A percentile compares a stretch with the other conserved stretches of the same genome.
Conservation (phyloP, 1,140 invertebrate genomes). For the Megalopta genalis region DNA sequence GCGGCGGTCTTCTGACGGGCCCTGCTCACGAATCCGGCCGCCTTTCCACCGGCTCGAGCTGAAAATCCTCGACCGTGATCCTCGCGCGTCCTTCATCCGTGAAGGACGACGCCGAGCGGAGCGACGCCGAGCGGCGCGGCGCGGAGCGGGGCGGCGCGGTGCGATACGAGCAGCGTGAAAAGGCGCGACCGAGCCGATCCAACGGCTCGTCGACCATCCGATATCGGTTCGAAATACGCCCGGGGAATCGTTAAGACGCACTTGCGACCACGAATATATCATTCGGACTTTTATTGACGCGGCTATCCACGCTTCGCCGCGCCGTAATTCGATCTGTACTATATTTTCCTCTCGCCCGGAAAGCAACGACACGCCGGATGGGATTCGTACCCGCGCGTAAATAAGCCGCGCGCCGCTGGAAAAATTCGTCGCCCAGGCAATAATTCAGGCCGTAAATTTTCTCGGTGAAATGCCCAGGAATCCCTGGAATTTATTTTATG, state of each 20-base stretch:
- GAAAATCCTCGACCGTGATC: slow-evolving; percentile 56
- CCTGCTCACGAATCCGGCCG: slow-evolving; percentile 45
- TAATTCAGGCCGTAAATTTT: slow-evolving; percentile 23
- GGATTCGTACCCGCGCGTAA: not conserved
- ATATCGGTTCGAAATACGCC: slow-evolving; percentile 14
- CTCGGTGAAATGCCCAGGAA: slow-evolving; percentile 2
- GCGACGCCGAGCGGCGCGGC: not conserved
- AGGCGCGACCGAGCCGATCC: too few species aligned
- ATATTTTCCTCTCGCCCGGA: slow-evolving; percentile 19
- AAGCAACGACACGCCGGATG: not conserved
- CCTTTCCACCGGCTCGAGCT: slow-evolving; percentile 18
- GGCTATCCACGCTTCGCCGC: not conserved
- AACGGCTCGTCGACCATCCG: not conserved
- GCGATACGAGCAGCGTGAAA: too few species aligned
- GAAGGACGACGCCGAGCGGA: slow-evolving; percentile 29
- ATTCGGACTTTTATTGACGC: slow-evolving; percentile 39
- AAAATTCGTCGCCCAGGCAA: slow-evolving; percentile 17
- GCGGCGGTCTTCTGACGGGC: slow-evolving; percentile 40
- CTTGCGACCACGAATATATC: slow-evolving; percentile 31
- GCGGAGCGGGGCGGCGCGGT: too few species aligned
- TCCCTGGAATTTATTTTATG: slow-evolving; percentile 25
- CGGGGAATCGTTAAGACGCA: slow-evolving; percentile 36
- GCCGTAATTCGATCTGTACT: slow-evolving; percentile 17
- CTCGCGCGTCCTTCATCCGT: slow-evolving; percentile 30
- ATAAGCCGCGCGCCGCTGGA: not conserved